A percentile compares a stretch with the other conserved stretches of the same genome.
Evolutionary conservation across 1,140 invertebrate species (phyloP).

Genomic region (Laodelphax striatellus): DNA sequence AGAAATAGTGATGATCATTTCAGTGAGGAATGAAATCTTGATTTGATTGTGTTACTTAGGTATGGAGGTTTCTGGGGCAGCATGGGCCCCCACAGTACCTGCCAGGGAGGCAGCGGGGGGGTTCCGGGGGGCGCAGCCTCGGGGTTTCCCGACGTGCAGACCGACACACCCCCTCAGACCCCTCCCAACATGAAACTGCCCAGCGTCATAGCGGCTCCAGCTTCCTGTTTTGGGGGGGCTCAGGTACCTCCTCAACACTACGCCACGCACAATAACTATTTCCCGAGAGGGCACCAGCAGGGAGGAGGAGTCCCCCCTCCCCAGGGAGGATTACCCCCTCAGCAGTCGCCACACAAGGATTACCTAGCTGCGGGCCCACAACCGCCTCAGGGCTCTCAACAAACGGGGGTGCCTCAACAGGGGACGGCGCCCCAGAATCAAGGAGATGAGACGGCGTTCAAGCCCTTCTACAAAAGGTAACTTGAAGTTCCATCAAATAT

Average conservation of each 20-base stretch:
- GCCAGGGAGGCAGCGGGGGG: neutral
- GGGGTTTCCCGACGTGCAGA: slow-evolving; percentile 76
- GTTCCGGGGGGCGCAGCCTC: slow-evolving; percentile 26
- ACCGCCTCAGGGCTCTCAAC: slow-evolving; percentile 1
- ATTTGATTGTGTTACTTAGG: neutral
- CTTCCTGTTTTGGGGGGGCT: slow-evolving; percentile 25
- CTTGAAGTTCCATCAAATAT: slow-evolving; percentile 14
- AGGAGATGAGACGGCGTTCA: slow-evolving; percentile 50
- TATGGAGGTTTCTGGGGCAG: slow-evolving; percentile 14
- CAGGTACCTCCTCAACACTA: slow-evolving; percentile 2
- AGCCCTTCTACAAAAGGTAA: slow-evolving; percentile 81
- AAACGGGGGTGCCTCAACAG: slow-evolving; percentile 15
- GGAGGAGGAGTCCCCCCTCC: neutral
- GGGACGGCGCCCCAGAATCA: slow-evolving; percentile 37
- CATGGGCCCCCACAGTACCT: neutral
- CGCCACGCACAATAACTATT: neutral
- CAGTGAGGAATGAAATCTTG: no score
- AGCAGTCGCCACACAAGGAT: slow-evolving; percentile 5
- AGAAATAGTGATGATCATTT: no score
- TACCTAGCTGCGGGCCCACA: slow-evolving; percentile 13
- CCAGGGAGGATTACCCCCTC: neutral
- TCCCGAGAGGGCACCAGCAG: slow-evolving; percentile 10
- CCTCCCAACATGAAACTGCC: slow-evolving; percentile 82
- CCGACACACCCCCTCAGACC: slow-evolving; percentile 83
- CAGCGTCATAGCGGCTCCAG: slow-evolving; percentile 36